Evolutionary conservation across 2,113 vertebrate species (phyloP), one percentile per base, ranked within the genome.

Genomic region (Promerops cafer): DNA sequence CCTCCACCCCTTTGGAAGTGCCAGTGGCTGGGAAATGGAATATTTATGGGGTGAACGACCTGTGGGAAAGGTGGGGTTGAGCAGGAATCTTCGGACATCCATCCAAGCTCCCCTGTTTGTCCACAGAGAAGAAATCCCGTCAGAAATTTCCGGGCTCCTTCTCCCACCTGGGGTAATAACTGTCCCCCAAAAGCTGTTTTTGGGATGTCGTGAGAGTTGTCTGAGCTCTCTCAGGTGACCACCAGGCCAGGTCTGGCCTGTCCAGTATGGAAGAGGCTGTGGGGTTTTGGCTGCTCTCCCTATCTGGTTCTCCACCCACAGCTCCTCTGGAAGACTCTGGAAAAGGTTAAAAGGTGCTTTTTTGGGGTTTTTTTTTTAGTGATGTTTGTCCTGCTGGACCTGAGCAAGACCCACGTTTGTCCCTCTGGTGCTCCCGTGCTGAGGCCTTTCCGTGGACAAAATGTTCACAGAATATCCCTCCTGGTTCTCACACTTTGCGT

Each of bases 1-100:
- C 8, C 33, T 24, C 13, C 26, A 2, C 28, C 3, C 10, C 31
- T 70, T 28, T 2, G 12, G 31, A 61, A 40, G 77, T 0, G 2
- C 9, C 71, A 11, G 1, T 2, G 23, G 9, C 30, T 21, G 28
- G 10, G 22, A 69, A 74, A 9, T 8, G 2, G 66, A 44, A n/a
- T 21, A 3, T 59, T 49, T 22, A 0, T 24, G 4, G 16, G 18
- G 21, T 13, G 12, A 53, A 13, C 1, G 21, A 8, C 26, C 30
- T 1, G 8, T 30, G 61, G 35, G 24, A 60, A 52, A 54, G 69
- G 35, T 6, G 54, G 45, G 12, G n/a, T 24, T 16, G 54, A 30
- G 65, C 31, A 19, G 54, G 31, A 30, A 20, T 13, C 65, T 12
- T 24, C 1, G 1, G 54, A 4, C 6, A 2, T 6, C 54, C 61